Percentiles rank a stretch among this genome's conserved stretches.
phyloP scores from a whole-genome alignment of 2,113 vertebrate genomes.

The Terrapene triunguis region DNA sequence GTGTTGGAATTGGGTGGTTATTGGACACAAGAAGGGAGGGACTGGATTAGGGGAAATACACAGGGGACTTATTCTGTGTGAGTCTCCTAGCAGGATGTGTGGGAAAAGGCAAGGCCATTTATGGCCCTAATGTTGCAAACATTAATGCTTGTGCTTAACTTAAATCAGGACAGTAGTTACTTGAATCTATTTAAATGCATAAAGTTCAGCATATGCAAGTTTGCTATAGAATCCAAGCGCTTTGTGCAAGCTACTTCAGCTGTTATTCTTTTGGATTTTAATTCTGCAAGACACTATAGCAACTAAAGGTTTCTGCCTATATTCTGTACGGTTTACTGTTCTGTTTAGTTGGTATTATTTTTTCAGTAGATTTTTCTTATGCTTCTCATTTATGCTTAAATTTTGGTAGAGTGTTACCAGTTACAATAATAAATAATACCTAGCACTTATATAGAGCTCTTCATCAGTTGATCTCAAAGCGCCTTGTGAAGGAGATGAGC shows the following conservation, averaged over 20 bases:
- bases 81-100: neutral
- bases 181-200: neutral
- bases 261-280: neutral
- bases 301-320: neutral
- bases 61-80: neutral
- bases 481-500: neutral
- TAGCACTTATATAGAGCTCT: no score
- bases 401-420: neutral
- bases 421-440: neutral
- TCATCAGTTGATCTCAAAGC: neutral
- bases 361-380: neutral
- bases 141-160: neutral
- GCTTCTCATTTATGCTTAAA: neutral
- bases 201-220: neutral
- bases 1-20: neutral
- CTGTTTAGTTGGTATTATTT: neutral
- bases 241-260: neutral
- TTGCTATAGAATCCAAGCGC: neutral
- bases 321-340: neutral
- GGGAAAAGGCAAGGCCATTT: neutral
- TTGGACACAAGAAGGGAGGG: neutral
- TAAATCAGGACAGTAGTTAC: neutral
- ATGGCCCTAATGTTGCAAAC: neutral
- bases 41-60: neutral
- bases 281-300: neutral